Evolutionary conservation across 1,140 invertebrate species (phyloP), one percentile per base, ranked within the genome.

Genomic region (Hestina assimilis): DNA sequence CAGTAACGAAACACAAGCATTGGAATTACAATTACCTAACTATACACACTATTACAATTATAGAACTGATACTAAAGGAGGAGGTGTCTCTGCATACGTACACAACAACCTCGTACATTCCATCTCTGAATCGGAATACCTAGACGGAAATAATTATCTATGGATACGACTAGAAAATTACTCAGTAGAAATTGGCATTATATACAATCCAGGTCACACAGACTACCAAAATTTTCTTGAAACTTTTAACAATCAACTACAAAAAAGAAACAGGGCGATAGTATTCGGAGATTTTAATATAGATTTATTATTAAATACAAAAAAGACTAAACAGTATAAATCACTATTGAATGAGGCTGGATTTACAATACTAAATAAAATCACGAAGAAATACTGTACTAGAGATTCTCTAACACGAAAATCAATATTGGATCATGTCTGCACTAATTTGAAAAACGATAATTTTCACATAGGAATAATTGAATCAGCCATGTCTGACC

Each of bases 41-140:
- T 57, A 57, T 14, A 55, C 42, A 23, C 48, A 52, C 11, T 52
- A 52, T 19, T 52, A 52, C 26, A 52, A 52, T 24, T 41, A 28
- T 28, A 52, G 35, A 52, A 9, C 35, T n/a, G 29, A 52, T 41
- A 24, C 17, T 28, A 41, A 20, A 21, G 48, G 48, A n/a, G 35
- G 48, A 24, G 38, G 21, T 12, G 42, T 45, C 42, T 45, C 42
- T 45, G 42, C 42, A 5, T 45, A 45, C 21, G 21, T 45, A 24
- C 42, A 41, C 19, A 41, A 41, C 11, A 41, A 19, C 19, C 38
- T 41, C 15, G 20, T 9, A 41, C 38, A 20, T 14, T 24, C n/a
- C 23, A 24, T 45, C 3, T 45, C 42, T 14, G 20, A 24, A 26
- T 45, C 42, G 5, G 12, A 24, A 45, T 45, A 45, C 15, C 8